Evolutionary conservation across 2,113 vertebrate species (phyloP), one percentile per base, ranked within the genome.

Genomic region (Riparia riparia): DNA sequence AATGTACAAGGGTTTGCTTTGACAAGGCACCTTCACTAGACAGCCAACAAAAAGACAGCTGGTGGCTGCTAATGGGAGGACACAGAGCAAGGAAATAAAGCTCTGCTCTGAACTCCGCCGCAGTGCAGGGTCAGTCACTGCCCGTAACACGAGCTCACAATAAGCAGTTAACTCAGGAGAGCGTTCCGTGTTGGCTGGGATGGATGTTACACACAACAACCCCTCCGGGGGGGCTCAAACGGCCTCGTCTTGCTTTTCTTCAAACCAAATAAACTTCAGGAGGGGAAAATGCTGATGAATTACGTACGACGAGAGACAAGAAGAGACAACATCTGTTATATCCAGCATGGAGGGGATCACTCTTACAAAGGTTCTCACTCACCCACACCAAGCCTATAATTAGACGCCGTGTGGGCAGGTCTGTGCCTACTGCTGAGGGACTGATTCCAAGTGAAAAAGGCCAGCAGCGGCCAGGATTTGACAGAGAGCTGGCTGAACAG

Each of bases 351-450:
- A 61, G 76, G 82, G 54, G 76, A 93, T 94, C 91, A 9, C 60
- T 83, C 83, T 89, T 44, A 80, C 83, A 61, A 44, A 94, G 93
- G 84, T 41, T 93, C 89, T 94, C 93, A 21, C 79, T 94, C 96
- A 93, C 68, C 92, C 80, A 86, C 92, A 65, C 2, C 7, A 84
- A 92, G 32, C 88, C 94, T 95, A 41, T 96, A 96, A 97, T 97
- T 94, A 96, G 88, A 41, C 6, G 1, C 37, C 0, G 0, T 57
- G 96, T 94, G 95, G 96, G 93, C 92, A 84, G 93, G 92, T 89
- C 95, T 96, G 53, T 90, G 72, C 96, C 93, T 91, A 90, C 85
- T 14, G 9, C 7, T 1, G 1, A 71, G 93, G 90, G 82, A 82
- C 47, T 37, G 64, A 81, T 58, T 95, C 95, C 95, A 85, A 87